phyloP scores from a whole-genome alignment of 2,888 invertebrate species.

The Leptarthrus brevirostris region DNA sequence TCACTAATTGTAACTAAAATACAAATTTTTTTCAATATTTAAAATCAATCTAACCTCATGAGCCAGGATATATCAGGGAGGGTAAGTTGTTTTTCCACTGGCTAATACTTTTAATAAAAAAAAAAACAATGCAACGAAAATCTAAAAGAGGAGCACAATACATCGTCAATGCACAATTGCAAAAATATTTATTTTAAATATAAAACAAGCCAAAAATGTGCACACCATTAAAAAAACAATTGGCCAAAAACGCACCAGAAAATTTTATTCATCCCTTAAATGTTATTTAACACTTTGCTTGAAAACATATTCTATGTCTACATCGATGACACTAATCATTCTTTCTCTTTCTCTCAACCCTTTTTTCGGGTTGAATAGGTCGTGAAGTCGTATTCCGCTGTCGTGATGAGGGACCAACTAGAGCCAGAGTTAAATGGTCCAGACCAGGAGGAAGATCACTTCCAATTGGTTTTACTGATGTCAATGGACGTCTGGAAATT shows the following conservation, averaged over 20 bases:
- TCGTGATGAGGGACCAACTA: constrained; percentile 85
- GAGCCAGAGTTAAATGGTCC: constrained; percentile 81
- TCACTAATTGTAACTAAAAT: constrained; percentile 18
- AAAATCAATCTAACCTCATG: constrained; percentile 10
- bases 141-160: not conserved
- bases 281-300: constrained; percentile 10
- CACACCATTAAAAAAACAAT: constrained; percentile 18
- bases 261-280: constrained; percentile 16
- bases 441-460: constrained; percentile 78
- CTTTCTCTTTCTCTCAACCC: too few species aligned
- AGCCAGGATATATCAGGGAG: constrained; percentile 67
- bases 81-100: constrained; percentile 63
- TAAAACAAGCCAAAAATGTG: constrained; percentile 12
- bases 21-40: constrained; percentile 38
- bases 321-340: too few species aligned
- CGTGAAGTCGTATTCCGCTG: constrained; percentile 94
- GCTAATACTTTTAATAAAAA: not conserved
- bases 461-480: constrained; percentile 80
- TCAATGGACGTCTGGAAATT: constrained; percentile 86
- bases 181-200: not conserved
- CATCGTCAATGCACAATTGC: not conserved
- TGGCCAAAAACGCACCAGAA: constrained; percentile 19
- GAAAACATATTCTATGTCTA: too few species aligned
- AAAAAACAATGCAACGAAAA: not conserved
- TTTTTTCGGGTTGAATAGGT: constrained; percentile 69